These are phyloP conservation scores for Emydocephalus ijimae DNA, from an alignment of 2,113 vertebrate species.

Conservation along the genomic window DNA sequence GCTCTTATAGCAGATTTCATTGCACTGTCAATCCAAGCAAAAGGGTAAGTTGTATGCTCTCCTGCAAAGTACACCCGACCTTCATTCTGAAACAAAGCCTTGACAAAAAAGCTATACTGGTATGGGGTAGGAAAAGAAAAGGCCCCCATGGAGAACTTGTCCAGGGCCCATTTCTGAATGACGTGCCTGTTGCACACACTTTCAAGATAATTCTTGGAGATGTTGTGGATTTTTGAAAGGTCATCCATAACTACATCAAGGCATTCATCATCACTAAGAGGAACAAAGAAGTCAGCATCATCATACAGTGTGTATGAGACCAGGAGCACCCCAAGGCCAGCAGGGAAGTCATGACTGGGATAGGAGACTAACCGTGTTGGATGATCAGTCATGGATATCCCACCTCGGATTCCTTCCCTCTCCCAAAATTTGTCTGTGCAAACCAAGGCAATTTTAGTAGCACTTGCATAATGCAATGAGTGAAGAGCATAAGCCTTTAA, in stretches of 20 bases:
- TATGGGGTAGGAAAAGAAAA: slow-evolving; percentile 77
- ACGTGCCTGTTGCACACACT: slow-evolving; percentile 66
- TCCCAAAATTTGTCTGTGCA: slow-evolving; percentile 79
- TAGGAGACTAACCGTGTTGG: slow-evolving; percentile 78
- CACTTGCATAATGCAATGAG: slow-evolving; percentile 73
- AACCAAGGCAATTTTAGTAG: slow-evolving; percentile 77
- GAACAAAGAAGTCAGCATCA: slow-evolving; percentile 72
- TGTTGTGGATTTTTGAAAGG: slow-evolving; percentile 74
- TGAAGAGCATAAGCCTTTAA: slow-evolving; percentile 72
- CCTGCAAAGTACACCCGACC: slow-evolving; percentile 76
- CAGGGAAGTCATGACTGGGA: slow-evolving; percentile 74
- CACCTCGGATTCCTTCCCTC: slow-evolving; percentile 70
- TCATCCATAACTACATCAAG: slow-evolving; percentile 67
- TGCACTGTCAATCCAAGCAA: slow-evolving; percentile 80
- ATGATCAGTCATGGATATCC: slow-evolving; percentile 72
- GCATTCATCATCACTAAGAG: slow-evolving; percentile 62
- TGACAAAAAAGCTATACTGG: slow-evolving; percentile 65
- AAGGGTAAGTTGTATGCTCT: slow-evolving; percentile 75
- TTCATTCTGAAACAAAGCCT: slow-evolving; percentile 69
- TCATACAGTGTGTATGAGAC: slow-evolving; percentile 78
- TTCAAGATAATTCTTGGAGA: slow-evolving; percentile 55
- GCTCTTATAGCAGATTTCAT: slow-evolving; percentile 77
- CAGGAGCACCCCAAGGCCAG: slow-evolving; percentile 65
- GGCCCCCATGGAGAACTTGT: slow-evolving; percentile 73
- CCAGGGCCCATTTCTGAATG: slow-evolving; percentile 79